Evolutionary conservation across 2,888 invertebrate genomes (phyloP).

Genomic region (Nephrotoma appendiculata): DNA sequence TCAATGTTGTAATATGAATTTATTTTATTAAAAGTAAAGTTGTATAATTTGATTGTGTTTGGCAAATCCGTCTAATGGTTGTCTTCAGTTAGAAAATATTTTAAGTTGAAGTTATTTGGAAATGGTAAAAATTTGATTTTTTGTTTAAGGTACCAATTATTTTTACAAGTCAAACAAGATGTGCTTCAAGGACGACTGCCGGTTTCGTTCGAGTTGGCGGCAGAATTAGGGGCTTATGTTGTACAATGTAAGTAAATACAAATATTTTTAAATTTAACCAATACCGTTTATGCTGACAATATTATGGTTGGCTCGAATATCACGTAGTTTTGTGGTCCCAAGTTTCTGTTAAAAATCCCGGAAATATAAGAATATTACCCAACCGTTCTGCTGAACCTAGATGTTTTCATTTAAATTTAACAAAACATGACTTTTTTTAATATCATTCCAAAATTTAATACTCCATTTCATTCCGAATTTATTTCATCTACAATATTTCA

Average conservation of each 20-base stretch:
- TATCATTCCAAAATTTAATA: too few species aligned
- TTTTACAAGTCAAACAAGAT: slow-evolving; percentile 93
- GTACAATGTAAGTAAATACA: slow-evolving; percentile 75
- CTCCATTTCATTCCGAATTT: too few species aligned
- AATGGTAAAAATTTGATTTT: not conserved
- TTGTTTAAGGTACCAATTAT: slow-evolving; percentile 77
- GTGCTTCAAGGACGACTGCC: slow-evolving; percentile 87
- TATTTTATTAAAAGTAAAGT: not conserved
- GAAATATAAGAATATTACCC: too few species aligned
- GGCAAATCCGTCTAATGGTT: not conserved
- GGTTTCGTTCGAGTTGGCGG: slow-evolving; percentile 77
- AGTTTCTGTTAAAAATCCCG: too few species aligned
- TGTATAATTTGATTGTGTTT: not conserved
- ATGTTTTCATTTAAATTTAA: too few species aligned
- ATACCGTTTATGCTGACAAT: too few species aligned
- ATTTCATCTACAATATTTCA: too few species aligned
- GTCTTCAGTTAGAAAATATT: not conserved
- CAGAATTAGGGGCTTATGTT: slow-evolving; percentile 83
- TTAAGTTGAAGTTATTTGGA: not conserved
- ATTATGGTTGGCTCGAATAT: too few species aligned
- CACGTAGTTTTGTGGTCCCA: too few species aligned
- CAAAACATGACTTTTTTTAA: too few species aligned
- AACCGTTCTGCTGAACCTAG: too few species aligned
- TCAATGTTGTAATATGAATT: not conserved
- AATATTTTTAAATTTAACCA: too few species aligned